Evolutionary conservation across 2,797 vertebrate species (phyloP).

Genomic region (Lacerta viridis): DNA sequence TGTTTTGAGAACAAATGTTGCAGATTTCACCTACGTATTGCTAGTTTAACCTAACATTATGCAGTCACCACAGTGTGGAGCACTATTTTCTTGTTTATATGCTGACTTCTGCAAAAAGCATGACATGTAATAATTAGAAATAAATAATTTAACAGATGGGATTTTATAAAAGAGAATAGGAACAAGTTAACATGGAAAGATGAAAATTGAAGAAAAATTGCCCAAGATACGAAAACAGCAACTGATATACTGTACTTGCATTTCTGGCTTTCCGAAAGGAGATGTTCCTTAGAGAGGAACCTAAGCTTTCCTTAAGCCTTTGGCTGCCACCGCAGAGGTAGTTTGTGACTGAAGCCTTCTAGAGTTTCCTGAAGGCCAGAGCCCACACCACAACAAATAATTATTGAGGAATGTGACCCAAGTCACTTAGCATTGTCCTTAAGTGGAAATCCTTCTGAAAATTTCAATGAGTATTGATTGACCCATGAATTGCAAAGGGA

Average conservation of each 20-base stretch:
- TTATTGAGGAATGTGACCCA: slow-evolving; percentile 88
- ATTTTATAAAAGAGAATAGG: slow-evolving; percentile 52
- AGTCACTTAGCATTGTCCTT: slow-evolving; percentile 67
- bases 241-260: background rate
- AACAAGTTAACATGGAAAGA: slow-evolving; percentile 47
- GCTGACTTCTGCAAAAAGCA: slow-evolving; percentile 67
- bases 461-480: slow-evolving; percentile 88
- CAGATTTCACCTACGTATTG: slow-evolving; percentile 53
- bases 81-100: slow-evolving; percentile 68
- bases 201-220: slow-evolving; percentile 31
- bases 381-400: slow-evolving; percentile 77
- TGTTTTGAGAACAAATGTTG: slow-evolving; percentile 55
- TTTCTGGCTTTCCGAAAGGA: slow-evolving; percentile 48
- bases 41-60: slow-evolving; percentile 71
- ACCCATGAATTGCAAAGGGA: slow-evolving; percentile 84
- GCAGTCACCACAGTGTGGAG: slow-evolving; percentile 59
- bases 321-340: background rate
- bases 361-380: slow-evolving; percentile 61
- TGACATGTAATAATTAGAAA: slow-evolving; percentile 63
- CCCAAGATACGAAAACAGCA: slow-evolving; percentile 5
- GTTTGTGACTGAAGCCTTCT: slow-evolving; percentile 33
- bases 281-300: background rate
- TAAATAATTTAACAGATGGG: slow-evolving; percentile 70
- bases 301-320: slow-evolving; percentile 9
- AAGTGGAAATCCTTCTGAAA: slow-evolving; percentile 86